phyloP scores from a whole-genome alignment of 2,888 invertebrate species.

The Bombylius discolor region DNA sequence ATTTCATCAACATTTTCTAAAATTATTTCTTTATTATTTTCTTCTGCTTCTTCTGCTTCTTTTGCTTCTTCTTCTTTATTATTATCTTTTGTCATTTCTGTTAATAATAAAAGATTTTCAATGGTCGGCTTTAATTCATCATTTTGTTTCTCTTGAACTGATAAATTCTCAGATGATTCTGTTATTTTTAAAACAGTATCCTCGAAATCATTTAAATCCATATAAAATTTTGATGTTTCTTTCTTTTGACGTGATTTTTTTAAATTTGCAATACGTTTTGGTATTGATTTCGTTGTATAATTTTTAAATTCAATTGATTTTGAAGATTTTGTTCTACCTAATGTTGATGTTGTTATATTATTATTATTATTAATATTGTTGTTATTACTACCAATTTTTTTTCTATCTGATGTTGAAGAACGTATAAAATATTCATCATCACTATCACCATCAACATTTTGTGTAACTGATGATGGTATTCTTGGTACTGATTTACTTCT shows the following conservation, averaged over 20 bases:
- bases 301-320: slow-evolving; percentile 43
- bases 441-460: slow-evolving; percentile 20
- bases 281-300: slow-evolving; percentile 55
- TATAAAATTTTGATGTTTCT: slow-evolving; percentile 53
- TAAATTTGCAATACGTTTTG: slow-evolving; percentile 56
- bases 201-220: slow-evolving; percentile 47
- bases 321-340: slow-evolving; percentile 21
- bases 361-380: slow-evolving; percentile 22
- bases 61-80: slow-evolving; percentile 24
- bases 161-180: slow-evolving; percentile 48
- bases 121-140: slow-evolving; percentile 3
- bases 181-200: slow-evolving; percentile 45
- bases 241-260: slow-evolving; percentile 53
- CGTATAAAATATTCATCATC: slow-evolving; percentile 4
- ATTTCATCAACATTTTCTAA: slow-evolving; percentile 12
- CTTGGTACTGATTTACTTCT: slow-evolving; percentile 35
- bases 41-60: slow-evolving; percentile 5
- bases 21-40: slow-evolving; percentile 13
- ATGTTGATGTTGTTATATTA: slow-evolving; percentile 14
- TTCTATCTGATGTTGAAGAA: neutral
- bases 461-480: slow-evolving; percentile 22
- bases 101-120: no score
- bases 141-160: slow-evolving; percentile 22
- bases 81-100: no score
- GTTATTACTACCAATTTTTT: slow-evolving; percentile 16